Conservation (phyloP, 2,797 vertebrate species). For the Hemitrygon akajei region DNA sequence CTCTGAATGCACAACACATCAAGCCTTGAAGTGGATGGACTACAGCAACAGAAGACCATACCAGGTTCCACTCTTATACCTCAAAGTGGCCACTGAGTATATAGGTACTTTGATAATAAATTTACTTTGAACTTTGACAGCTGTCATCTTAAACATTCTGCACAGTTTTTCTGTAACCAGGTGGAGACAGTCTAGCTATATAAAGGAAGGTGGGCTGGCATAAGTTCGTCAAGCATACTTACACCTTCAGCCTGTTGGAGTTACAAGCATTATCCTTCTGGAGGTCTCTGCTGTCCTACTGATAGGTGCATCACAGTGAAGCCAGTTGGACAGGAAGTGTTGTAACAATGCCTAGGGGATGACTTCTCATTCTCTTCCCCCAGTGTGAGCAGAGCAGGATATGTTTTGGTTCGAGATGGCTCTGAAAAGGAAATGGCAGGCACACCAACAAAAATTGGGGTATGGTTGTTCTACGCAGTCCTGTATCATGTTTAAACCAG, state of each 20-base stretch:
- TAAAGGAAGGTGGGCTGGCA: background rate
- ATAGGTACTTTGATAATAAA: too few species aligned
- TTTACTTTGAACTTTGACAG: too few species aligned
- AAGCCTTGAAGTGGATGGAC: too few species aligned
- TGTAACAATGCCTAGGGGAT: constrained; percentile 25
- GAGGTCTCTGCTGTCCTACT: background rate
- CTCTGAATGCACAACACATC: too few species aligned
- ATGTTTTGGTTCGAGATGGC: background rate
- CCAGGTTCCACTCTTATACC: too few species aligned
- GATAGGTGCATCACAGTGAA: constrained; percentile 1
- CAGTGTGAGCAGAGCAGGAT: background rate
- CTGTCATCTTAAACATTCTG: too few species aligned
- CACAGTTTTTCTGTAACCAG: background rate
- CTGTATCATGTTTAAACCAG: background rate
- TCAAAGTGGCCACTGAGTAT: too few species aligned
- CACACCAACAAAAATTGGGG: background rate
- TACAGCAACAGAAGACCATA: too few species aligned
- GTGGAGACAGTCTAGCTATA: background rate
- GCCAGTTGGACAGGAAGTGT: constrained; percentile 32
- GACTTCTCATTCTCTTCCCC: constrained; percentile 14
- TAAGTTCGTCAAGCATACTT: too few species aligned
- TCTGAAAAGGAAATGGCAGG: constrained; percentile 13
- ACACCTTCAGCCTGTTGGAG: background rate
- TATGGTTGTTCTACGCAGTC: background rate
- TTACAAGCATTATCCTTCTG: background rate